A percentile compares a stretch with the other conserved stretches of the same genome.
Conservation (phyloP, 2,113 vertebrate species). For the Amblyornis subalaris region DNA sequence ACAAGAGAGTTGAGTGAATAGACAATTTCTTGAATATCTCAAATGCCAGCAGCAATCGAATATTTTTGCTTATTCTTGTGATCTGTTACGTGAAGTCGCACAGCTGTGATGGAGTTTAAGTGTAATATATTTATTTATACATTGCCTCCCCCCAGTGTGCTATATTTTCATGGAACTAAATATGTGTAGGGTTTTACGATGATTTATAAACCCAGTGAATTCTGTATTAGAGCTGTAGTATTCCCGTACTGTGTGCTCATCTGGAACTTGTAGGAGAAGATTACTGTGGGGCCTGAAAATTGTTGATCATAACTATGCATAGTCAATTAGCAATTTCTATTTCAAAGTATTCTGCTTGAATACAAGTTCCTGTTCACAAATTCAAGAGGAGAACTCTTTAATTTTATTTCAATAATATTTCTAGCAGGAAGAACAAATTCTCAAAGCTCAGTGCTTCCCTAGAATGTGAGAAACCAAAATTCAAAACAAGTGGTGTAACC, state of each 20-base stretch:
- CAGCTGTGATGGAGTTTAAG: background rate
- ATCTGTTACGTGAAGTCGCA: background rate
- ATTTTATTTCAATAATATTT: background rate
- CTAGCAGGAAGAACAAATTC: background rate
- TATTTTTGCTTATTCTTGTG: background rate
- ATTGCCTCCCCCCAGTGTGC: background rate
- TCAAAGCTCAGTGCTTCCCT: background rate
- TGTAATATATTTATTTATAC: constrained; percentile 8
- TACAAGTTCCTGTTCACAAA: background rate
- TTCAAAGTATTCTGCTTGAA: background rate
- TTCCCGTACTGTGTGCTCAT: background rate
- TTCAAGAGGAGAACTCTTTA: background rate
- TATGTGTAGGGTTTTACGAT: background rate
- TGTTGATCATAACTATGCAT: background rate
- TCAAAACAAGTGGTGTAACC: background rate
- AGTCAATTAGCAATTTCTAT: background rate
- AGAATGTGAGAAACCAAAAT: background rate
- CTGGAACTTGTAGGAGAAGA: background rate
- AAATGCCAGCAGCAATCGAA: background rate
- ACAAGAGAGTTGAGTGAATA: background rate
- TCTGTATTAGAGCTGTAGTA: background rate
- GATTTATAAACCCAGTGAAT: background rate
- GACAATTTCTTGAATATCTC: background rate
- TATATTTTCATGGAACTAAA: background rate
- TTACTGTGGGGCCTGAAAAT: background rate